Evolutionary conservation across 2,113 vertebrate genomes (phyloP), one percentile per base, ranked within the genome.

Genomic region (Hippocampus abdominalis): DNA sequence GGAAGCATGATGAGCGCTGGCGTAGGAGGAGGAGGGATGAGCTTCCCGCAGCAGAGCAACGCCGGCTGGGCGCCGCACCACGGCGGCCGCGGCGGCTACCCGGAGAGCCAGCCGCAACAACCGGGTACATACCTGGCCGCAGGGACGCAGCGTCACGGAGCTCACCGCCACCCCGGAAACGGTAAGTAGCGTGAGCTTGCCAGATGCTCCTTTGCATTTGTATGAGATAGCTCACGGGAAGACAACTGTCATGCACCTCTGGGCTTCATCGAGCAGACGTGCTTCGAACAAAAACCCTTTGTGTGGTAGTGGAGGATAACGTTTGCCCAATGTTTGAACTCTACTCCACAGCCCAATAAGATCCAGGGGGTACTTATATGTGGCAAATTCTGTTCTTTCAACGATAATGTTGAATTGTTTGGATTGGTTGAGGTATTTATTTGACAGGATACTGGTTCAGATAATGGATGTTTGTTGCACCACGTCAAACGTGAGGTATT

Each of bases 151-250:
- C 89, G 91, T 68, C 90, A 89, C 69, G 91, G 90, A 81, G 79
- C 85, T 32, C 90, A 90, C 81, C 88, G 92, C 74, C 91, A 91
- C 78, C 85, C 88, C 2, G 91, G 91, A 62, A 86, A 90, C 76
- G 92, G 92, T 93, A 86, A 89, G 88, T 42, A 51, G 48, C 62
- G 72, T 77, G 44, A 79, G 84, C 78, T 82, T 72, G 61, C 64
- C 70, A 60, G 40, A 81, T 84, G 67, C 77, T 82, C 67, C 70
- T 65, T 70, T 68, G 69, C 71, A 76, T 64, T 63, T 56, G 62
- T 46, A 8, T 18, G 15, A 7, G 16, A 40, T 1, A 27, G n/a
- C 10, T 25, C 1, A 5, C 9, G 42, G 12, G 16, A 18, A 21
- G 18, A 21, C 59, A 1, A 7, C 21, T 10, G 23, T 23, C 21